phyloP scores from a whole-genome alignment of 1,140 invertebrate species.

The Caenorhabditis tropicalis region DNA sequence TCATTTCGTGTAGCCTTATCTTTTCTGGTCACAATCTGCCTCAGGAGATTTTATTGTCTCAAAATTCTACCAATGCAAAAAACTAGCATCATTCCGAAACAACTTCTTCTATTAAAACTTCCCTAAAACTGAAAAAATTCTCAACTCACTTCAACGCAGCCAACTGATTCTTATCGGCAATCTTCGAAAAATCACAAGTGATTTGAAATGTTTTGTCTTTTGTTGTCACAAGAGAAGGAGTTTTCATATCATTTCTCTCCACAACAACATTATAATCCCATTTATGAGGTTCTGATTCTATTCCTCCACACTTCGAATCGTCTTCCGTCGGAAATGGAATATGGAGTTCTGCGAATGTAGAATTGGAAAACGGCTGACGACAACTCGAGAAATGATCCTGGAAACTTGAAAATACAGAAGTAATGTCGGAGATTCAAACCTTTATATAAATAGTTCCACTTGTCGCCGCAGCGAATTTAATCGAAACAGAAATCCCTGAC shows the following conservation, averaged over 20 bases:
- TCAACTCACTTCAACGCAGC: slow-evolving; percentile 40
- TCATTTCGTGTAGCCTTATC: too few species aligned
- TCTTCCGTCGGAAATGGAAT: slow-evolving; percentile 66
- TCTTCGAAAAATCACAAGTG: slow-evolving; percentile 68
- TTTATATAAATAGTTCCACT: slow-evolving; percentile 50
- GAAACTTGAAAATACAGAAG: background rate
- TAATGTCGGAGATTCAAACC: too few species aligned
- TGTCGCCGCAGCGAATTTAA: slow-evolving; percentile 53
- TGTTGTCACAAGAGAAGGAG: slow-evolving; percentile 63
- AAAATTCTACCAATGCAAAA: too few species aligned
- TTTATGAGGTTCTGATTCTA: slow-evolving; percentile 49
- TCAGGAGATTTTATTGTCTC: too few species aligned
- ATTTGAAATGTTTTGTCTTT: slow-evolving; percentile 68
- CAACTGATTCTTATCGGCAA: slow-evolving; percentile 47
- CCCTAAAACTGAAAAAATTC: too few species aligned
- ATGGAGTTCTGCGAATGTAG: slow-evolving; percentile 56
- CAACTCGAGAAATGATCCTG: slow-evolving; percentile 66
- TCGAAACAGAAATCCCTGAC: slow-evolving; percentile 61
- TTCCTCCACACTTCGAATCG: slow-evolving; percentile 39
- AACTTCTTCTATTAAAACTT: too few species aligned
- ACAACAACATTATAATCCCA: slow-evolving; percentile 67
- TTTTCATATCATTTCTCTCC: slow-evolving; percentile 65
- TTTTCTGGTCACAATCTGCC: too few species aligned
- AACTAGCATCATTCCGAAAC: too few species aligned
- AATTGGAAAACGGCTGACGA: slow-evolving; percentile 56